Evolutionary conservation across 1,140 invertebrate species (phyloP).

Genomic region (Subanguina moxae): DNA sequence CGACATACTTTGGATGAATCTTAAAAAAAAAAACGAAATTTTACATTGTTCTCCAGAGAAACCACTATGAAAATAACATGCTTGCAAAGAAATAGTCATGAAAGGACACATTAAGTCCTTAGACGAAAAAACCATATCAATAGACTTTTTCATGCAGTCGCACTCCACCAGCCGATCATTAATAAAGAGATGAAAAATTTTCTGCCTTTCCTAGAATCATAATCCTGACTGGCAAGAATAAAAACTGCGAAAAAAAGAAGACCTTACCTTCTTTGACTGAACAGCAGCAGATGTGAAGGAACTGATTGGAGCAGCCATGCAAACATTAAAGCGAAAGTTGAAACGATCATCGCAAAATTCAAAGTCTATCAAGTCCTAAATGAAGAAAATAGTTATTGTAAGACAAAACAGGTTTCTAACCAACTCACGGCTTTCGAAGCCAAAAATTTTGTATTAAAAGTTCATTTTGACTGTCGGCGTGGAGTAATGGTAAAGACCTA

Average conservation of each 20-base stretch:
- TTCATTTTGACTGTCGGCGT: no score
- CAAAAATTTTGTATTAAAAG: no score
- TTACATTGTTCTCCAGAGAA: background rate
- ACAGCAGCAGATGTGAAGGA: slow-evolving; percentile 30
- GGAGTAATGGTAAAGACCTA: no score
- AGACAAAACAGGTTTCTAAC: no score
- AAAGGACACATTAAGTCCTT: background rate
- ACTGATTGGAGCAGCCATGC: slow-evolving; percentile 7
- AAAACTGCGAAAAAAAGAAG: background rate
- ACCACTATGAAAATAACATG: no score
- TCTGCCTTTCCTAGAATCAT: slow-evolving; percentile 27
- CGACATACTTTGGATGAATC: no score
- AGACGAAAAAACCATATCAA: background rate
- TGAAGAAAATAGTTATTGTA: no score
- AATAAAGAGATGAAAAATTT: slow-evolving; percentile 3
- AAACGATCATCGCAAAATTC: slow-evolving; percentile 29
- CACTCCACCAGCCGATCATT: no score
- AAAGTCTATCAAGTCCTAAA: slow-evolving; percentile 45
- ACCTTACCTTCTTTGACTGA: slow-evolving; percentile 19
- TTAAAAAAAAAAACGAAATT: no score
- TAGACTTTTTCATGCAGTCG: background rate
- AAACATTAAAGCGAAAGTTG: slow-evolving; percentile 18
- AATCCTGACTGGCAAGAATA: no score
- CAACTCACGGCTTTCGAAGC: no score
- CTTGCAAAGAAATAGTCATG: no score